Base-by-base conservation (phyloP, 1,140 invertebrate genomes). In the Magallana angulata region DNA sequence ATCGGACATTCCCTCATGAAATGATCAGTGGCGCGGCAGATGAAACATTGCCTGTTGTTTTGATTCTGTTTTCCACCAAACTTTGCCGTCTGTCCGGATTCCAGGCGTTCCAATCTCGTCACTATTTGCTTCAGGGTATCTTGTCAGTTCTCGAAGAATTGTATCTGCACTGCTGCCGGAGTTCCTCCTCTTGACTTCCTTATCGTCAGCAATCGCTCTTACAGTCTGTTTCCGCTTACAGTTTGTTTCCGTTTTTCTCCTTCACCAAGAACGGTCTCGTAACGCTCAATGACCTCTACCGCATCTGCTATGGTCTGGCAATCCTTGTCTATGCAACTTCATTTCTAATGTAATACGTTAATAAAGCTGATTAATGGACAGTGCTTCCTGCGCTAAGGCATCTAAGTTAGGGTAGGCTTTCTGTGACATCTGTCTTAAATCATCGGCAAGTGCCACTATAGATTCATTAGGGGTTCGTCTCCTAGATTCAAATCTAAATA, bases 321-420 rank as follows among this genome's bases (percentile, higher is more conserved):
- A 57, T 88, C 76, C 60, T 83, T 85, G 24, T 88, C 84, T 30
- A 85, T 88, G 30, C 82, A 89, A 24, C 24, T 24, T 24, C 24
- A 24, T 24, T 24, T 24, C 12, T 11, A 88, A 9, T 11, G 84
- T 59, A 12, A 88, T 86, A n/a, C 68, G 82, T 5, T 87, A 85
- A 30, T 84, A 87, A 12, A 89, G 68, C 36, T 89, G 57, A 48
- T 89, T 89, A 7, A 89, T 11, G 14, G 85, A 82, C 84, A 86
- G 58, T 12, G 60, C 81, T 57, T 87, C 85, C 58, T 84, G 88
- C 6, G 88, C 81, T 3, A 11, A 18, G 7, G 62, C n/a, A 64
- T 76, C 81, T 48, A 88, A 60, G 56, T 87, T 84, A 76, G 57
- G 16, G 82, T 84, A 86, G 9, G 76, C 85, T 56, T 62, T 82